Evolutionary conservation across 2,888 invertebrate genomes (phyloP).

Genomic region (Pseudanteris insignis): DNA sequence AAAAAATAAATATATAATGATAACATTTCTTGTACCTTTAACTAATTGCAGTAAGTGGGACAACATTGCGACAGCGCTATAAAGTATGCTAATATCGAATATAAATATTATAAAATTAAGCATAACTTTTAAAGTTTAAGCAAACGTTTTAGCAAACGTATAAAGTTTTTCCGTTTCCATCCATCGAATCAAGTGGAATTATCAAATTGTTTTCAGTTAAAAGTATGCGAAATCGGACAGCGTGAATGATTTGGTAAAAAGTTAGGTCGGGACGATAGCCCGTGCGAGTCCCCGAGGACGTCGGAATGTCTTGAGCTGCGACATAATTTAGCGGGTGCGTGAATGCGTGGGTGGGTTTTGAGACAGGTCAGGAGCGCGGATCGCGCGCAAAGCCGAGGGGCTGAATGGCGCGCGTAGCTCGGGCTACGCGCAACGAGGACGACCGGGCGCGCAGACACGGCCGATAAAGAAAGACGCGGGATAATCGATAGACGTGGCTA

Average conservation of each 20-base stretch:
- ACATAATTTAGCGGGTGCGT: slow-evolving; percentile 46
- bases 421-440: slow-evolving; percentile 20
- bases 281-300: slow-evolving; percentile 29
- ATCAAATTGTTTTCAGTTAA: no score
- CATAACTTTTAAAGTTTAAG: no score
- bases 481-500: slow-evolving; percentile 68
- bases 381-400: slow-evolving; percentile 28
- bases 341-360: slow-evolving; percentile 60
- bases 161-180: no score
- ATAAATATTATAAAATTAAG: no score
- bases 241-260: slow-evolving; percentile 32
- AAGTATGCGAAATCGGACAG: slow-evolving; percentile 23
- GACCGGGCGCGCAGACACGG: slow-evolving; percentile 24
- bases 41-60: no score
- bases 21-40: no score
- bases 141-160: no score
- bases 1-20: no score
- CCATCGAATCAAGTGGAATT: no score
- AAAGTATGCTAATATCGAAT: no score
- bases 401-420: slow-evolving; percentile 28
- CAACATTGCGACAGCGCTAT: no score
- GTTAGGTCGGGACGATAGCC: slow-evolving; percentile 26
- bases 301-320: slow-evolving; percentile 42
- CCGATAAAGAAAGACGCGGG: slow-evolving; percentile 58
- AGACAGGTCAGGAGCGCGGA: slow-evolving; percentile 62